Conservation (phyloP, 2,888 invertebrate species). For the Acanthosepion esculentum region DNA sequence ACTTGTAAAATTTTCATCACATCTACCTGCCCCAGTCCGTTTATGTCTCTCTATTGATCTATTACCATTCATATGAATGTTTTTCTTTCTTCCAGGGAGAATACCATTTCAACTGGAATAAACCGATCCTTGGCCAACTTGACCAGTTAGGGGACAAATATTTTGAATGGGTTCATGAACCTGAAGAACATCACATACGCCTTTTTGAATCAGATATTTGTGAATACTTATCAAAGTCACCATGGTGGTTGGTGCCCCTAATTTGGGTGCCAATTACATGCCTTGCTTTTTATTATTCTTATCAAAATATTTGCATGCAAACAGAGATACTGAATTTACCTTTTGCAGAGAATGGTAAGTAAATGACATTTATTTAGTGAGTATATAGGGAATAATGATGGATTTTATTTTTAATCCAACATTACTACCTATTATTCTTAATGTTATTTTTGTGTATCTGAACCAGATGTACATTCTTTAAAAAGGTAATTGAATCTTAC, state of each 20-base stretch:
- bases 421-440: too few species aligned
- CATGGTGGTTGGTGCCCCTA: conserved; percentile 70
- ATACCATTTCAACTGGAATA: conserved; percentile 70
- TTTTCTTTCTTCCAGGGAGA: conserved; percentile 65
- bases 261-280: conserved; percentile 68
- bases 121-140: conserved; percentile 74
- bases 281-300: conserved; percentile 56
- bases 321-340: conserved; percentile 48
- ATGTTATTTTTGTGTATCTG: too few species aligned
- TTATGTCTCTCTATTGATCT: background rate
- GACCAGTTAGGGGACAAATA: conserved; percentile 74
- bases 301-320: conserved; percentile 53
- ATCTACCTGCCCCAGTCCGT: too few species aligned
- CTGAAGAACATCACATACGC: conserved; percentile 74
- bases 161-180: conserved; percentile 76
- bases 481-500: too few species aligned
- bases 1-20: too few species aligned
- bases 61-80: background rate
- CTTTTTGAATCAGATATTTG: conserved; percentile 71
- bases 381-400: too few species aligned
- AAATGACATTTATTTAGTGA: background rate
- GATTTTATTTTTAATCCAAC: too few species aligned
- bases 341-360: background rate
- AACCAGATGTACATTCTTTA: too few species aligned
- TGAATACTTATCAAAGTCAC: conserved; percentile 66